Percentiles rank a stretch among this genome's conserved stretches.
Conservation (phyloP, 1,140 invertebrate genomes). For the Stegodyphus dumicola region DNA sequence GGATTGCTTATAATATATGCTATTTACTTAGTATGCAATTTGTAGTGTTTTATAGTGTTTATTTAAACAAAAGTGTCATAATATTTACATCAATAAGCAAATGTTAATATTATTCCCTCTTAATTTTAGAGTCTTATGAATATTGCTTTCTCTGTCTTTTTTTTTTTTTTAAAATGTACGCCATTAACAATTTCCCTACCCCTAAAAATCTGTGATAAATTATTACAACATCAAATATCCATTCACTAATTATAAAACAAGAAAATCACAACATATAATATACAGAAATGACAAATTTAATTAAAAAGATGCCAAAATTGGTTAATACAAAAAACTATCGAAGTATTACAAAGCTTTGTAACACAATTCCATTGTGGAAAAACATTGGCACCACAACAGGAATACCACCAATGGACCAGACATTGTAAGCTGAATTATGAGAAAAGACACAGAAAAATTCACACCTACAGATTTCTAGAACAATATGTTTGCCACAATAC, state of each 20-base stretch:
- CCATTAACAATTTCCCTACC: no score
- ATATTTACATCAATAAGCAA: no score
- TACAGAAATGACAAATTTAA: constrained; percentile 56
- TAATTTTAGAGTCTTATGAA: no score
- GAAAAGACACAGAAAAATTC: constrained; percentile 28
- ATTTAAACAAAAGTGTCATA: no score
- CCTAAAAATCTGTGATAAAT: no score
- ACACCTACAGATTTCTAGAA: constrained; percentile 24
- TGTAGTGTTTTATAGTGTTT: no score
- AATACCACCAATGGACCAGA: constrained; percentile 54
- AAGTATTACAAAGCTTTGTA: constrained; percentile 53
- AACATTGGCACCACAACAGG: constrained; percentile 53
- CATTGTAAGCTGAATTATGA: constrained; percentile 43
- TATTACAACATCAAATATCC: no score
- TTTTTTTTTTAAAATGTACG: no score
- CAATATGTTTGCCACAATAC: constrained; percentile 7
- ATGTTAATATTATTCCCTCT: no score
- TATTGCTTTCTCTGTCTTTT: no score
- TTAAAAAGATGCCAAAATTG: constrained; percentile 60
- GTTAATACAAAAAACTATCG: constrained; percentile 42
- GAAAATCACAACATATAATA: constrained; percentile 3
- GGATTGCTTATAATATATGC: no score
- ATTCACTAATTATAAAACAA: neutral
- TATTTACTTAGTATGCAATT: no score
- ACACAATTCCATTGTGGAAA: constrained; percentile 49